Evolutionary conservation across 2,888 invertebrate species (phyloP).

Genomic region (Campoplex capitator): DNA sequence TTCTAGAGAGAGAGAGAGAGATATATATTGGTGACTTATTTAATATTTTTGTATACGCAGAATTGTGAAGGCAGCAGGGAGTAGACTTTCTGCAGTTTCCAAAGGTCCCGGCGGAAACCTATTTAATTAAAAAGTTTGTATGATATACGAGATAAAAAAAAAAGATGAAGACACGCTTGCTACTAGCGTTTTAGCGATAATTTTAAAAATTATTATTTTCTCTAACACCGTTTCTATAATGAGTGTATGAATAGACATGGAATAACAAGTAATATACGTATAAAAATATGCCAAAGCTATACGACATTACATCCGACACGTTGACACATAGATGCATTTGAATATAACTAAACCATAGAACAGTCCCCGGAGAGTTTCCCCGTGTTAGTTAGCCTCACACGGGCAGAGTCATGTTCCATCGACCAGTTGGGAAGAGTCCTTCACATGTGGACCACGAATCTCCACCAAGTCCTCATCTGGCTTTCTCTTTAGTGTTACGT

Average conservation of each 20-base stretch:
- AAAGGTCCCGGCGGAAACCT: no score
- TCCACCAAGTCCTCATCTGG: slow-evolving; percentile 4
- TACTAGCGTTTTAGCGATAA: not conserved
- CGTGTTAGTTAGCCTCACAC: slow-evolving; percentile 14
- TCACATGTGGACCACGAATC: slow-evolving; percentile 60
- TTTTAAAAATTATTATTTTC: not conserved
- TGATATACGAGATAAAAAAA: not conserved
- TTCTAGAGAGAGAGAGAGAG: no score
- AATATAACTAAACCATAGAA: slow-evolving; percentile 28
- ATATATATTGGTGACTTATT: no score
- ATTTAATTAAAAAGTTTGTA: not conserved
- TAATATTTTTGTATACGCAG: no score
- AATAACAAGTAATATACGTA: slow-evolving; percentile 7
- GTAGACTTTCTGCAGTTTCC: no score
- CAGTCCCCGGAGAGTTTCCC: slow-evolving; percentile 20
- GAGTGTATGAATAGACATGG: not conserved
- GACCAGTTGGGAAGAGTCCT: slow-evolving; percentile 69
- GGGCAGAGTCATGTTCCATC: slow-evolving; percentile 60
- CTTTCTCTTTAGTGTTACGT: slow-evolving; percentile 7
- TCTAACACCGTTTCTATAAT: not conserved
- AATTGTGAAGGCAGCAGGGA: no score
- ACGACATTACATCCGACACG: slow-evolving; percentile 18
- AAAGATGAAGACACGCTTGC: not conserved
- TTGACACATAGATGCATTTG: slow-evolving; percentile 12
- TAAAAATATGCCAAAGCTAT: slow-evolving; percentile 19